A percentile compares a stretch with the other conserved stretches of the same genome.
Evolutionary conservation across 1,140 invertebrate species (phyloP).

Genomic region (Aphis craccivora): DNA sequence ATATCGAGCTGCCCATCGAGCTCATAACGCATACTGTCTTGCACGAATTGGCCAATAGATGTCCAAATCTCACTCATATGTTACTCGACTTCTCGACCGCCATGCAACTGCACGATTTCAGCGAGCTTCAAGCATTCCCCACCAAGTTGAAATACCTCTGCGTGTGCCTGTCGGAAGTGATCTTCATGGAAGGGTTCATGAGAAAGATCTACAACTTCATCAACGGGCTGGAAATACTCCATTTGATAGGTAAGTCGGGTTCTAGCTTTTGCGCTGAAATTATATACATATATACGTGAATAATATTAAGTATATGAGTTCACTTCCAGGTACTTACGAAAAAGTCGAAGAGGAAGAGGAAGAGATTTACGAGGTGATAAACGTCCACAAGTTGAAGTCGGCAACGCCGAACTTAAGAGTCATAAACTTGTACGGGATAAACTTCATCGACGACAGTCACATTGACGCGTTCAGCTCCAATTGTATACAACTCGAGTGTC

Average conservation of each 20-base stretch:
- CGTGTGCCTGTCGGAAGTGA: conserved; percentile 98
- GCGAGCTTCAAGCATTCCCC: conserved; percentile 89
- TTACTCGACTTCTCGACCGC: conserved; percentile 97
- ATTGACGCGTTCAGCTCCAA: conserved; percentile 97
- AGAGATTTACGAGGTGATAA: conserved; percentile 99
- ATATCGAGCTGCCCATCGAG: conserved; percentile 97
- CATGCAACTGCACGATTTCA: conserved; percentile 99
- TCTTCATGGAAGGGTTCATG: conserved; percentile 99
- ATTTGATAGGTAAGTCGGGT: conserved; percentile 84
- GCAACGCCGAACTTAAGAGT: conserved; percentile 94
- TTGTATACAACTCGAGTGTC: conserved; percentile 91
- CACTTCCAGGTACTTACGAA: conserved; percentile 90
- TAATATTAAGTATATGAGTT: background rate
- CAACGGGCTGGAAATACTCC: conserved; percentile 97
- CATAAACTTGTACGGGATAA: conserved; percentile 96
- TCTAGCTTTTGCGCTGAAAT: background rate
- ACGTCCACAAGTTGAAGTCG: conserved; percentile 97
- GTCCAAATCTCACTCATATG: conserved; percentile 97
- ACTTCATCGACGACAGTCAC: conserved; percentile 98
- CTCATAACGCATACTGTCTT: conserved; percentile 97
- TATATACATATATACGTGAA: background rate
- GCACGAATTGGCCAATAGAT: conserved; percentile 96
- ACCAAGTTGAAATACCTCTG: conserved; percentile 97
- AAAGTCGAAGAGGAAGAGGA: conserved; percentile 99
- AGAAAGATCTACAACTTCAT: conserved; percentile 99